Percentiles rank a stretch among this genome's conserved stretches.
Conservation (phyloP, 2,113 vertebrate genomes). For the Aplodontia rufa region DNA sequence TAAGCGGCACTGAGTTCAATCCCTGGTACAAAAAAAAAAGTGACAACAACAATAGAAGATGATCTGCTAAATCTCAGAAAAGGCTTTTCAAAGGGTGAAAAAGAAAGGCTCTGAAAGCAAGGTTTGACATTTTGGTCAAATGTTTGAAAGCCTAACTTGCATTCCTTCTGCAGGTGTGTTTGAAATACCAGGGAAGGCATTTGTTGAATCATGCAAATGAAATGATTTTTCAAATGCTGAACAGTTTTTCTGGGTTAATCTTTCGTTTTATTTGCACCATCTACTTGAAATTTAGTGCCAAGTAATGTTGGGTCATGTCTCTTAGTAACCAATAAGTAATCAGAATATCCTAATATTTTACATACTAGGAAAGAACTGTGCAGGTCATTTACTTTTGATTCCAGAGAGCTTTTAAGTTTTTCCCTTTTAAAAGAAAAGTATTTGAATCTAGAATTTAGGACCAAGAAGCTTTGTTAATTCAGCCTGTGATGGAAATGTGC, state of each 20-base stretch:
- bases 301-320: conserved; percentile 30
- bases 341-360: not conserved
- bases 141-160: conserved; percentile 48
- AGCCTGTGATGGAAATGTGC: conserved; percentile 6
- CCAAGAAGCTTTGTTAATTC: conserved; percentile 21
- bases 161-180: conserved; percentile 68
- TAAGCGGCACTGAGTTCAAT: no score
- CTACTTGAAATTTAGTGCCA: conserved; percentile 54
- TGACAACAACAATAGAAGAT: not conserved
- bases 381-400: conserved; percentile 37
- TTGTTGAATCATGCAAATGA: conserved; percentile 64
- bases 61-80: not conserved
- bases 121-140: conserved; percentile 24
- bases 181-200: conserved; percentile 65
- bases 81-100: not conserved
- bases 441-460: conserved; percentile 42
- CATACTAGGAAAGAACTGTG: conserved; percentile 36
- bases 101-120: not conserved
- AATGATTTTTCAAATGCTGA: conserved; percentile 55
- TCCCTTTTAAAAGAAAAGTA: conserved; percentile 40
- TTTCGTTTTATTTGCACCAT: conserved; percentile 32
- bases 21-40: no score
- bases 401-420: conserved; percentile 49
- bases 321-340: conserved; percentile 18
- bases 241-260: conserved; percentile 38